Base-by-base conservation (phyloP, 2,113 vertebrate genomes). In the Ancistrus triradiatus region DNA sequence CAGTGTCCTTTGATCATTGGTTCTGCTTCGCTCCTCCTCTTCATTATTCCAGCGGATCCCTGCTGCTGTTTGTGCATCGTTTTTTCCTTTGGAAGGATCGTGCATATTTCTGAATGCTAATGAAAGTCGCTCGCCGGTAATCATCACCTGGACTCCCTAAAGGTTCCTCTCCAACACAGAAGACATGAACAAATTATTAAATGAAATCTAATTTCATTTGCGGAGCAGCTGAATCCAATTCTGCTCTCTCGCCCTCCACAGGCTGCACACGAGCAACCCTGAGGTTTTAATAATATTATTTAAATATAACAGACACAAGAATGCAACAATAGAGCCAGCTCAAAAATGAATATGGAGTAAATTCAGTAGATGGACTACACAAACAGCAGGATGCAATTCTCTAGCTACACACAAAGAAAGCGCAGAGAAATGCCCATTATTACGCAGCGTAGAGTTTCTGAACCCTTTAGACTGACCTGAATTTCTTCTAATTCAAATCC, bases 151-250 rank as follows among this genome's bases (percentile, higher is more conserved):
- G 70, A 76, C 62, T 62, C 70, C 73, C 66, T 58, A 37, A 74
- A 74, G 71, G 69, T 77, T 61, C 55, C 65, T 59, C 72, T 74
- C 56, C 49, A 40, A 50, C 73, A 60, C 67, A 48, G 64, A 76
- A 65, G 55, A 83, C 80, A 84, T 79, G 80, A 85, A 86, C 79
- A 85, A 84, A 86, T 84, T 83, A 87, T 86, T 82, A 76, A 83
- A 84, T 80, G 57, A 85, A 85, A 85, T 83, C 79, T 63, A 77
- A 77, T 84, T 81, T 74, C 66, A 70, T 77, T 75, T 69, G 80
- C 66, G 69, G 61, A 74, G 76, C 80, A 72, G 80, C 75, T 74
- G 68, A 82, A 84, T 83, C 74, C 69, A 83, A 80, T 85, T 80
- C 74, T 49, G 51, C 59, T 70, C 64, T 70, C 64, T 55, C 61